Base-by-base conservation (phyloP, 2,113 vertebrate species). In the Gnathonemus longibarbis region DNA sequence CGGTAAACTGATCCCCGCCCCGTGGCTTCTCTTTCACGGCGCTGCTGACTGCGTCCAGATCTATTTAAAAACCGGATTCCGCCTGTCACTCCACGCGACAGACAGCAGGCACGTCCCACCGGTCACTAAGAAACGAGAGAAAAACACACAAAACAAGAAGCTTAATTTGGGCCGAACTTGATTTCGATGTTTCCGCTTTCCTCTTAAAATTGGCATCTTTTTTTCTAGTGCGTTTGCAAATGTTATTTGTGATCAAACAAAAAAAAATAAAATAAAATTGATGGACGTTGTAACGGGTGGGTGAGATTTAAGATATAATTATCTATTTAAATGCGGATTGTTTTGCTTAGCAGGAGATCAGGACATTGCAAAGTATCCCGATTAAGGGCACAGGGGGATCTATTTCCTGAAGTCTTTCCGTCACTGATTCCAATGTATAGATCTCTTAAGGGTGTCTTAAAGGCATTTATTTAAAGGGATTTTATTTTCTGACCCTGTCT, bases 1-100 rank as follows among this genome's bases (percentile, higher is more conserved):
- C 19, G 52, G 89, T 89, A 89, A 89, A 46, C 52, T 15, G 80
- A 89, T 70, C 53, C 80, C 24, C 8, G 21, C 52, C 42, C 24
- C 10, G 24, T 8, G 80, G 17, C 52, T 89, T 5, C 24, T 15
- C 80, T 89, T 89, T 89, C 89, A 11, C 15, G 1, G 35, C 80
- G 11, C 80, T 89, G 89, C 89, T 89, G 89, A 89, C 89, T 85
- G 50, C 27, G 45, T 50, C 80, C 89, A 58, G 52, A 89, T 89
- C 89, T 89, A 89, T 89, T 89, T 84, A 58, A 48, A 35, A 45
- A 24, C 0, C 42, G 3, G 10, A 85, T 27, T 84, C 52, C 7
- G 42, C 52, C 21, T 62, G 77, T 62, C 89, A 58, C 49, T 35
- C 45, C 13, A 0, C 66, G 0, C n/a, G 17, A 15, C n/a, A n/a